Conservation (phyloP, 2,797 vertebrate genomes). For the Danio kyathit region DNA sequence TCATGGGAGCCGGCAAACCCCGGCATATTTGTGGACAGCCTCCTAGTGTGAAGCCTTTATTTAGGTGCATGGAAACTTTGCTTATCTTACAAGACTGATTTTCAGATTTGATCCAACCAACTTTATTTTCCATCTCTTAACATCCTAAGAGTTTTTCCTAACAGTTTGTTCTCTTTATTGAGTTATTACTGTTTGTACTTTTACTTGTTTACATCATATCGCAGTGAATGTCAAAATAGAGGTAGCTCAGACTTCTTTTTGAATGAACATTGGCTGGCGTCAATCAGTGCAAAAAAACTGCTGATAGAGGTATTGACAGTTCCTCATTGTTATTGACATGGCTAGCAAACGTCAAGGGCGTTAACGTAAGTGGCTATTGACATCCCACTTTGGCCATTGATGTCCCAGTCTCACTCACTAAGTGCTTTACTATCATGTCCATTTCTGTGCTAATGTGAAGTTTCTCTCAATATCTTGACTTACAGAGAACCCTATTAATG, state of each 20-base stretch:
- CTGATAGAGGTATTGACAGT: slow-evolving; percentile 72
- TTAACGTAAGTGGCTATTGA: slow-evolving; percentile 78
- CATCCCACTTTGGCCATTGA: slow-evolving; percentile 80
- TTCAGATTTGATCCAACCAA: slow-evolving; percentile 20
- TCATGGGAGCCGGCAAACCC: slow-evolving; percentile 82
- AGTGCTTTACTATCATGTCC: slow-evolving; percentile 52
- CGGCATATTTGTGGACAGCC: slow-evolving; percentile 69
- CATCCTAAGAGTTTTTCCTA: background rate
- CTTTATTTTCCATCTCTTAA: background rate
- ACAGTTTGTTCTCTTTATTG: background rate
- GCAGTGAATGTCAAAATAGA: background rate
- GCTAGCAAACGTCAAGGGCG: slow-evolving; percentile 78
- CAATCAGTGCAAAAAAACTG: slow-evolving; percentile 50
- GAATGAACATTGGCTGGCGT: slow-evolving; percentile 37
- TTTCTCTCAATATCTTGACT: slow-evolving; percentile 49
- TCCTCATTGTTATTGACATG: slow-evolving; percentile 84
- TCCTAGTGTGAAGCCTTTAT: slow-evolving; percentile 50
- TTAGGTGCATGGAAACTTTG: slow-evolving; percentile 50
- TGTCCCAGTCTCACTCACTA: slow-evolving; percentile 67
- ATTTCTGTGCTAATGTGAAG: slow-evolving; percentile 40
- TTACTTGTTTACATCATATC: background rate
- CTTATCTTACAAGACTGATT: slow-evolving; percentile 43
- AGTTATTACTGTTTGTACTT: background rate
- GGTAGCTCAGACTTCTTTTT: background rate
- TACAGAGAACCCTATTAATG: slow-evolving; percentile 23